phyloP scores from a whole-genome alignment of 1,140 invertebrate genomes.

The Trichonephila inaurata region DNA sequence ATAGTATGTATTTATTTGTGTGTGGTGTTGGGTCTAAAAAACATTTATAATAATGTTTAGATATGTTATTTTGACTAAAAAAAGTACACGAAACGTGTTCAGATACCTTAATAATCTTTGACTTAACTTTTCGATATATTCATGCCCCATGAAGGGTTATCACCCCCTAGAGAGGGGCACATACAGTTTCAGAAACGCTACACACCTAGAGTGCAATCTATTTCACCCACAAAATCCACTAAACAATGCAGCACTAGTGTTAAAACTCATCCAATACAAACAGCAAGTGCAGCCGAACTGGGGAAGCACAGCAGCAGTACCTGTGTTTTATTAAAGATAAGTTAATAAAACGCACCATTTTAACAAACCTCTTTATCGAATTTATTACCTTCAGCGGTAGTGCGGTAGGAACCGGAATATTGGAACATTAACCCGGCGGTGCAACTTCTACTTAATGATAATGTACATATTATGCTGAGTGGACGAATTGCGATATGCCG shows the following conservation, averaged over 20 bases:
- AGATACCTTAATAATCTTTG: no score
- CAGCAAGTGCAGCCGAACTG: neutral
- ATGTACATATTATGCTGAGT: conserved; percentile 48
- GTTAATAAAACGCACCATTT: conserved; percentile 1
- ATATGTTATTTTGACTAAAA: no score
- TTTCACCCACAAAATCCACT: neutral
- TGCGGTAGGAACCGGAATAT: neutral
- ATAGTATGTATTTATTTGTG: no score
- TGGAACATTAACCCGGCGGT: conserved; percentile 20
- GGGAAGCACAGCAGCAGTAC: neutral
- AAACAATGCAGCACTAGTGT: neutral
- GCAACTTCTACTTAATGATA: conserved; percentile 14
- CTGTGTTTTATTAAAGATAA: neutral
- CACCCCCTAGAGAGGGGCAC: no score
- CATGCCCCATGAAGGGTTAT: no score
- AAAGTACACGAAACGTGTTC: no score
- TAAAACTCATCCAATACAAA: neutral
- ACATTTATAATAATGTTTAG: no score
- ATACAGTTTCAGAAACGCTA: no score
- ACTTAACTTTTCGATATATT: no score
- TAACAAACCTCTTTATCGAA: conserved; percentile 1
- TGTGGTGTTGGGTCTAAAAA: no score
- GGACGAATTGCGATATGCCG: neutral
- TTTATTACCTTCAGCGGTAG: neutral
- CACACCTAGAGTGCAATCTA: neutral